Evolutionary conservation across 2,113 vertebrate species (phyloP), one percentile per base, ranked within the genome.

Genomic region (Oncorhynchus keta): DNA sequence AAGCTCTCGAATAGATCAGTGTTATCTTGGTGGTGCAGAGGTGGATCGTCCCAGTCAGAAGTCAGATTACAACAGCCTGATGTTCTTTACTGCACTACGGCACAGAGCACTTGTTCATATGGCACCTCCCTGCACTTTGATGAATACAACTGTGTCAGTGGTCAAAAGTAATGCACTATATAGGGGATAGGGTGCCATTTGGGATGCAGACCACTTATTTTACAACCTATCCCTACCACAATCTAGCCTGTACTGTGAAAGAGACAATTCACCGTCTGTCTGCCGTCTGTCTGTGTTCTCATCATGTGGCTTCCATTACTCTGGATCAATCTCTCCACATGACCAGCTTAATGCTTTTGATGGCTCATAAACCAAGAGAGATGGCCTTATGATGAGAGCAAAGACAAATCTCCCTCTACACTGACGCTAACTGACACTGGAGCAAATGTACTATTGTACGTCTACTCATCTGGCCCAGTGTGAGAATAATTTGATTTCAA

Each of bases 21-120:
- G 39, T 12, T 45, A 45, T 45, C 39, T 45, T 45, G 39, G 39
- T 45, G 39, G 39, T 45, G 39, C 39, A 45, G 39, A 45, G 11
- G 9, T 45, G 39, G 39, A 45, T 45, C 39, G 39, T 45, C 39
- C 39, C 39, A 45, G 39, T 45, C 8, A 45, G 39, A 45, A 45
- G 39, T 45, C 39, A 45, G 39, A 45, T 11, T 45, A 11, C 3
- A 45, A 45, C 39, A 45, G 39, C 9, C 39, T 45, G 39, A 12
- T 45, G 8, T 45, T 45, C 9, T 82, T 81, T 74, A 74, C n/a
- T 67, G 77, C 67, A 28, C 48, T 1, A 45, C 64, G 57, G 82
- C 71, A 73, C 73, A 76, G 75, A 72, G n/a, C 20, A 79, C 75
- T 70, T 48, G 69, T 66, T 67, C 79, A 9, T 45, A 45, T 11